Base-by-base conservation (phyloP, 2,888 invertebrate genomes). In the Oscheius sp. region DNA sequence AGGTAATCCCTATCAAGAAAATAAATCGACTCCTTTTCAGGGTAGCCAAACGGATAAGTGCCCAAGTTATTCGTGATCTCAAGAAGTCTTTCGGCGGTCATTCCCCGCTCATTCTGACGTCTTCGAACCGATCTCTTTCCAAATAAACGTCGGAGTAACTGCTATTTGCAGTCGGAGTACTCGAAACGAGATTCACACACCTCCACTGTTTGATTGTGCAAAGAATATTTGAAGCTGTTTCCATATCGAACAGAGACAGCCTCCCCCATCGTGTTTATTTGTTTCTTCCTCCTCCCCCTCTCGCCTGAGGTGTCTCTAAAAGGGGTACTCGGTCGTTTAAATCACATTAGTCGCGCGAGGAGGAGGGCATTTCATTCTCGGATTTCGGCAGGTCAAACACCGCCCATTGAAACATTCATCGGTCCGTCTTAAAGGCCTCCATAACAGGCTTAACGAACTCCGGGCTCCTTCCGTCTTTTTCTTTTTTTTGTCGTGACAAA, bases 31-130 rank as follows among this genome's bases (percentile, higher is more conserved):
- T 17, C 14, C 41, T 17, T 41, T 41, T 59, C 30, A 59, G 59
- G 20, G 44, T 59, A 9, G 59, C 59, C 6, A 41, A 44, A 14
- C 41, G 44, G 14, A 59, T 59, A 24, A 59, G 44, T n/a, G 41
- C 59, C 8, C 24, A 59, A 22, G 59, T 59, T 24, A 41, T 59
- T n/a, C 41, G 59, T 28, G 59, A 59, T 41, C 59, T 59, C 44
- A 41, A 44, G 28, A 59, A 59, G 44, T 14, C 22, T 2, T 28
- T 59, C 20, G 59, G 41, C 6, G 26, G 44, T 3, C 32, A 28
- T 32, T 44, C 41, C 3, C 59, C 44, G 5, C 59, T 41, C 2
- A 59, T 44, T 44, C 30, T n/a, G 36, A 36, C 8, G 36, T 9
- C 14, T 36, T 14, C 14, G 36, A 36, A 36, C 36, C 36, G 8